Conservation (phyloP, 2,797 vertebrate species). For the Enteromius anoplus region DNA sequence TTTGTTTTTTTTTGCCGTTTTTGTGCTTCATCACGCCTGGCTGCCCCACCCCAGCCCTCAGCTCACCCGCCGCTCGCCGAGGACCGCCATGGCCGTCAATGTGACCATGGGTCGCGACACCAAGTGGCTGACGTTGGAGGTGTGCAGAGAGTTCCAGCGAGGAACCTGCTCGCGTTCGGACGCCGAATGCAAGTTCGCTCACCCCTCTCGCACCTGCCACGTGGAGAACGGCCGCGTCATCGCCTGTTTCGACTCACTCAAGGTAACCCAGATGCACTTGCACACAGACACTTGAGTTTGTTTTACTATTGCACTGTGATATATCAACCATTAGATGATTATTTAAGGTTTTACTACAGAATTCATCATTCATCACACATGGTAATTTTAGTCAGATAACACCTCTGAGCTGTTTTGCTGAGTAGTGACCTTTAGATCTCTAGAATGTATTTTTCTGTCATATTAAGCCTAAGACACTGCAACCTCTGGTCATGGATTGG, state of each 20-base stretch:
- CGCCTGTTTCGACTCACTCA: slow-evolving; percentile 98
- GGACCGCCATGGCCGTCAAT: slow-evolving; percentile 83
- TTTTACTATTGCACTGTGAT: not conserved
- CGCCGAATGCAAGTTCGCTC: slow-evolving; percentile 97
- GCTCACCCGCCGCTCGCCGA: slow-evolving; percentile 33
- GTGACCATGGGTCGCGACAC: slow-evolving; percentile 95
- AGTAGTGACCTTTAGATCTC: slow-evolving; percentile 44
- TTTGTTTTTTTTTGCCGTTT: slow-evolving; percentile 31
- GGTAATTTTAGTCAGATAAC: not conserved
- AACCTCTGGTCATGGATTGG: slow-evolving; percentile 54
- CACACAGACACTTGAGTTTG: slow-evolving; percentile 5
- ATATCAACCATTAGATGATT: not conserved
- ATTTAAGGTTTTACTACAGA: not conserved
- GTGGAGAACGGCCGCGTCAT: slow-evolving; percentile 99
- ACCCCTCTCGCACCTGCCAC: slow-evolving; percentile 95
- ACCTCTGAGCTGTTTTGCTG: slow-evolving; percentile 52
- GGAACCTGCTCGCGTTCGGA: slow-evolving; percentile 95
- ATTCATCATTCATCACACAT: not conserved
- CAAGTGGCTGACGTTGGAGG: slow-evolving; percentile 99
- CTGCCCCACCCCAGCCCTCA: slow-evolving; percentile 46
- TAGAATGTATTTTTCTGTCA: slow-evolving; percentile 45
- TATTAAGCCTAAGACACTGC: slow-evolving; percentile 44
- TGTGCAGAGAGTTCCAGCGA: slow-evolving; percentile 98
- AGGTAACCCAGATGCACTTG: slow-evolving; percentile 81
- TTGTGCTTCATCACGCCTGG: slow-evolving; percentile 46